These are phyloP conservation scores for Drosophila putrida DNA, from an alignment of 2,888 invertebrate genomes.

Conservation along the genomic window DNA sequence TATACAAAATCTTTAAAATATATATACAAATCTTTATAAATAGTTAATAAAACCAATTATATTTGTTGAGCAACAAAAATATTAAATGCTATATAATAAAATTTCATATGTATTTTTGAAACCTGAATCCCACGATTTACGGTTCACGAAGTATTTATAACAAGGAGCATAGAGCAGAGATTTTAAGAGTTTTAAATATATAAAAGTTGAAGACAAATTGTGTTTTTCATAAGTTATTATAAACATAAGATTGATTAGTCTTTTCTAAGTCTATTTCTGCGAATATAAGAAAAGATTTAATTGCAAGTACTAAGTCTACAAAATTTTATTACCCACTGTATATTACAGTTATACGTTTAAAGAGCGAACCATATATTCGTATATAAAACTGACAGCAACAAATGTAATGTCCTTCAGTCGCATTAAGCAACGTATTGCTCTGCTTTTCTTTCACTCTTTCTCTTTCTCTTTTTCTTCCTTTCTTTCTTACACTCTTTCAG, in stretches of 20 bases:
- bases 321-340: conserved; percentile 35
- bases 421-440: conserved; percentile 41
- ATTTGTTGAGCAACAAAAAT: too few species aligned
- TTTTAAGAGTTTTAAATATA: too few species aligned
- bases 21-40: too few species aligned
- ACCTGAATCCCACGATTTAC: too few species aligned
- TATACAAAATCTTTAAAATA: too few species aligned
- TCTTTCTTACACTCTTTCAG: not conserved
- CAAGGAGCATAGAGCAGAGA: too few species aligned
- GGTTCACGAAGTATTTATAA: too few species aligned
- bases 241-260: not conserved
- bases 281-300: not conserved
- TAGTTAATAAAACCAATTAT: too few species aligned
- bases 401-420: conserved; percentile 69
- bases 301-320: not conserved
- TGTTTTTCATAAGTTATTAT: not conserved
- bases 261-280: not conserved
- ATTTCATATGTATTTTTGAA: too few species aligned
- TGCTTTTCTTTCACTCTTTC: not conserved
- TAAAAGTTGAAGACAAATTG: too few species aligned
- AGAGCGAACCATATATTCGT: conserved; percentile 33
- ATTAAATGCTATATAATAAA: too few species aligned
- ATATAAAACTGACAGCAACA: conserved; percentile 40
- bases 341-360: conserved; percentile 13
- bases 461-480: not conserved